Evolutionary conservation across 2,888 invertebrate species (phyloP), one percentile per base, ranked within the genome.

Genomic region (Aquatica leii): DNA sequence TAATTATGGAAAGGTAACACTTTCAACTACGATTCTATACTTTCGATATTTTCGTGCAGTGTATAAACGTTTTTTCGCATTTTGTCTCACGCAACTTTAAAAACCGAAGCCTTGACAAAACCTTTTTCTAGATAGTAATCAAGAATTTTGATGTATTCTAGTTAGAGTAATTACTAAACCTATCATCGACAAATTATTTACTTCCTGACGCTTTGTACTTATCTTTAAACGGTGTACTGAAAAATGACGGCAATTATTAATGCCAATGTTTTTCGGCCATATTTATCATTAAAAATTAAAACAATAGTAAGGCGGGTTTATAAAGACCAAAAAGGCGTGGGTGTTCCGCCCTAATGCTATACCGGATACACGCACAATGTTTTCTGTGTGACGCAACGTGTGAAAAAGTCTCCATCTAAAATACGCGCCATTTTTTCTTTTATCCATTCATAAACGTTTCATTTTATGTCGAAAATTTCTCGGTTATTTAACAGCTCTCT

Each of bases 341-440:
- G 65, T 61, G 66, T 64, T 65, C 64, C 73, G 73, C 70, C 70
- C 67, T 72, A 70, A 67, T 71, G 72, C 70, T 71, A 67, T 65
- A 72, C 73, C 72, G 75, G 75, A 75, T 71, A 69, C 73, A 74
- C 73, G 74, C 74, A 74, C 74, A 61, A 64, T 69, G 70, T 46
- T 46, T 24, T 24, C 69, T 69, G 73, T 74, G 67, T 73, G 71
- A 73, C 73, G 73, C 72, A 52, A 57, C 53, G 62, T 61, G 59
- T 64, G 57, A 54, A 66, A 49, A 57, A 34, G 35, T 57, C 52
- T 54, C 46, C 53, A 48, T 59, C 46, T 31, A 24, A 31, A n/a
- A n/a, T 18, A 52, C 48, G 49, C 62, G 59, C 62, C 61, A 66
- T 61, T 63, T 48, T 41, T 40, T 46, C 41, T 51, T n/a, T 17